phyloP scores from a whole-genome alignment of 2,113 vertebrate species.

The Atrichornis clamosus region DNA sequence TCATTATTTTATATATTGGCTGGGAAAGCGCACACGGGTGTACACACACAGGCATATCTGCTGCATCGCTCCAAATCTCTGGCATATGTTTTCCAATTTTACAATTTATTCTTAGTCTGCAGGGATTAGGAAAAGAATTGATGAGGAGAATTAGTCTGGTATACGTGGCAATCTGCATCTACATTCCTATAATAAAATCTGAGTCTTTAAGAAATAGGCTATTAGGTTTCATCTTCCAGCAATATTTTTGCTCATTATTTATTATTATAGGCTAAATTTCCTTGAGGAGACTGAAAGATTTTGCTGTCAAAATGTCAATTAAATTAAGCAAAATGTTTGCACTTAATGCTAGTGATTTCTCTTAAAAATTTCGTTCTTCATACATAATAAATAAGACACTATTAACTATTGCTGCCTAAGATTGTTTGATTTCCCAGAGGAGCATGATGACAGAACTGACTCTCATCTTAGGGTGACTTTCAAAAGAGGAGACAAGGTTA shows the following conservation, averaged over 20 bases:
- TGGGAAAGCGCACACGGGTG: background rate
- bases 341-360: background rate
- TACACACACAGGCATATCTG: background rate
- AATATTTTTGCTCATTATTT: conserved; percentile 14
- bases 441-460: background rate
- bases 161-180: background rate
- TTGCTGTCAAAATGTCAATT: background rate
- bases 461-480: background rate
- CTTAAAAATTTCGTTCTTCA: background rate
- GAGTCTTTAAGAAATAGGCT: background rate
- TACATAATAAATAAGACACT: conserved; percentile 23
- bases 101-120: background rate
- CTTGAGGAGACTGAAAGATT: background rate
- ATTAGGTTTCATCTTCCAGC: background rate
- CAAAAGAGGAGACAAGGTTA: background rate
- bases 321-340: conserved; percentile 16
- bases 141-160: background rate
- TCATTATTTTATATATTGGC: background rate
- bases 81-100: background rate
- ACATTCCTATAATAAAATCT: background rate
- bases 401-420: background rate
- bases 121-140: background rate
- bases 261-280: background rate
- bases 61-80: background rate
- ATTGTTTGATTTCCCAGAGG: conserved; percentile 4